Evolutionary conservation across 2,888 invertebrate species (phyloP).

Genomic region (Drosophila koepferae): DNA sequence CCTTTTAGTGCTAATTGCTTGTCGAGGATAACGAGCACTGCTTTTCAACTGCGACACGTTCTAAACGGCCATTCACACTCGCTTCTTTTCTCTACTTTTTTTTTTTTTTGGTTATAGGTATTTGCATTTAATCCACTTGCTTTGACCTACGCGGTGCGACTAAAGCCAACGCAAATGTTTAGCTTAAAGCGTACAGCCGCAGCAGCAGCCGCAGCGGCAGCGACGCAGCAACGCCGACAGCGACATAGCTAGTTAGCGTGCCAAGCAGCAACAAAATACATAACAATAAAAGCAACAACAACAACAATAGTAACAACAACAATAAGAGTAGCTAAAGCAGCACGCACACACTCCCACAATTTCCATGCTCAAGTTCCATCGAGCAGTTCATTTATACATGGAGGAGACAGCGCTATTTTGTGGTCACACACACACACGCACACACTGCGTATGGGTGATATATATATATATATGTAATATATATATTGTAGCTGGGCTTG

Average conservation of each 20-base stretch:
- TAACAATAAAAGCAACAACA: slow-evolving; percentile 14
- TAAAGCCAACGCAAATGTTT: slow-evolving; percentile 65
- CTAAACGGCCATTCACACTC: slow-evolving; percentile 4
- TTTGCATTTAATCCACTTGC: slow-evolving; percentile 76
- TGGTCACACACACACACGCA: slow-evolving; percentile 39
- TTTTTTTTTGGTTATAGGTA: slow-evolving; percentile 5
- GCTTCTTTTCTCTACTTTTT: background rate
- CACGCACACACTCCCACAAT: slow-evolving; percentile 20
- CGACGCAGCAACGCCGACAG: slow-evolving; percentile 34
- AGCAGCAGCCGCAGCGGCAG: slow-evolving; percentile 29
- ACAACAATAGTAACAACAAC: slow-evolving; percentile 3
- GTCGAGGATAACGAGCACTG: slow-evolving; percentile 60
- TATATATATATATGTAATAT: background rate
- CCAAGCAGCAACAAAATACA: slow-evolving; percentile 35
- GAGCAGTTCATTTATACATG: slow-evolving; percentile 7
- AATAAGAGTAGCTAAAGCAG: slow-evolving; percentile 8
- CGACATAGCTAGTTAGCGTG: slow-evolving; percentile 55
- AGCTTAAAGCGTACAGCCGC: slow-evolving; percentile 61
- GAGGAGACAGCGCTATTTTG: slow-evolving; percentile 50
- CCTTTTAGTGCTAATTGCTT: slow-evolving; percentile 70
- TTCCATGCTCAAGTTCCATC: slow-evolving; percentile 7
- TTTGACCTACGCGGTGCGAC: slow-evolving; percentile 76
- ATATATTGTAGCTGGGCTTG: slow-evolving; percentile 9
- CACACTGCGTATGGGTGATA: slow-evolving; percentile 15
- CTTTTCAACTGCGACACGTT: slow-evolving; percentile 9